A percentile compares a stretch with the other conserved stretches of the same genome.
Conservation (phyloP, 2,888 invertebrate genomes). For the Tenthredo livida region DNA sequence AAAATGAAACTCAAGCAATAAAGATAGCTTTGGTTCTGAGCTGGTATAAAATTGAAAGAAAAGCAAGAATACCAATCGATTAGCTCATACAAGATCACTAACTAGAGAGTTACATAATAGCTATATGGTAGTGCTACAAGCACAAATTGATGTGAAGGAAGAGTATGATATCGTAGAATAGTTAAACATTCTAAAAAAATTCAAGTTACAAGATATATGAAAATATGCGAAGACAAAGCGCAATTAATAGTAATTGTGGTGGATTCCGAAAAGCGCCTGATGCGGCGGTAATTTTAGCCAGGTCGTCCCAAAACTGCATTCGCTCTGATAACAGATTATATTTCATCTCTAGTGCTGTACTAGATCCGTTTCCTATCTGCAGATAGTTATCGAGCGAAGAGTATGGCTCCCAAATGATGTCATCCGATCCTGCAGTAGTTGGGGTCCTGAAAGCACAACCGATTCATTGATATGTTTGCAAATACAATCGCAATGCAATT, state of each 20-base stretch:
- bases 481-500: not conserved
- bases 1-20: too few relatives aligned
- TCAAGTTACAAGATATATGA: not conserved
- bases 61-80: too few relatives aligned
- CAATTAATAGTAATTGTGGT: not conserved
- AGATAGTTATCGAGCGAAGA: slow-evolving; percentile 23
- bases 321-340: not conserved
- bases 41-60: too few relatives aligned
- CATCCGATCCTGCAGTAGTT: not conserved
- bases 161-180: not conserved
- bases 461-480: not conserved
- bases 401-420: slow-evolving; percentile 16
- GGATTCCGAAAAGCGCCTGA: not conserved
- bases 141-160: not conserved
- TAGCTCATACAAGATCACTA: not conserved
- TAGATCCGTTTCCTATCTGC: not conserved
- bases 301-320: slow-evolving; percentile 19
- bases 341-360: not conserved
- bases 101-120: not conserved
- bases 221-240: not conserved
- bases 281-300: not conserved
- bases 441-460: slow-evolving; percentile 1
- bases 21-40: too few relatives aligned
- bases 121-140: not conserved
- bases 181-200: not conserved